These are phyloP conservation scores for Zoroaster sp. DNA, from an alignment of 53 echinoderm and acorn worm genomes.

Conservation along the genomic window DNA sequence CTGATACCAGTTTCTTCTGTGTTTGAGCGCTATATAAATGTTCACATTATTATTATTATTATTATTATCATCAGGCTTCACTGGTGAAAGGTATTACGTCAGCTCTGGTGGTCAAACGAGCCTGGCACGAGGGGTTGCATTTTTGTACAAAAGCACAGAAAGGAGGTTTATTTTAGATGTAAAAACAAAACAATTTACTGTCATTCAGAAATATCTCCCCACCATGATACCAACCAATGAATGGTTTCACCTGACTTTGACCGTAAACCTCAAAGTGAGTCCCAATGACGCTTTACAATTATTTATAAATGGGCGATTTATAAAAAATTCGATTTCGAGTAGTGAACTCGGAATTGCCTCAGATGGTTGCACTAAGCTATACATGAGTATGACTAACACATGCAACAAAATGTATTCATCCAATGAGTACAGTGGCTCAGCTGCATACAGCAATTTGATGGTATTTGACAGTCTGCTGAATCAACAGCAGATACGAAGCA, in stretches of 20 bases:
- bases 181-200: not conserved
- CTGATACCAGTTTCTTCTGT: too few relatives aligned
- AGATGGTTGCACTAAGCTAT: not conserved
- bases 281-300: not conserved
- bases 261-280: too few relatives aligned
- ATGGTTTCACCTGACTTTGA: not conserved
- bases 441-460: not conserved
- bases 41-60: too few relatives aligned
- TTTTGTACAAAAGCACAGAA: not conserved
- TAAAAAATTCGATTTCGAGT: not conserved
- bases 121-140: not conserved
- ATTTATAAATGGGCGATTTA: not conserved
- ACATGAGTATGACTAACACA: not conserved
- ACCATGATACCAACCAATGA: not conserved
- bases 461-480: not conserved
- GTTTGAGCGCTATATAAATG: too few relatives aligned
- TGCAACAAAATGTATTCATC: not conserved
- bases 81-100: not conserved
- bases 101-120: not conserved
- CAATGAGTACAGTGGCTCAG: not conserved
- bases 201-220: not conserved
- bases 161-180: not conserved
- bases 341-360: too few relatives aligned
- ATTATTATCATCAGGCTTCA: not conserved
- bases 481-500: not conserved